A percentile compares a stretch with the other conserved stretches of the same genome.
Evolutionary conservation across 2,797 vertebrate species (phyloP).

Genomic region (Halcyon chelicuti): DNA sequence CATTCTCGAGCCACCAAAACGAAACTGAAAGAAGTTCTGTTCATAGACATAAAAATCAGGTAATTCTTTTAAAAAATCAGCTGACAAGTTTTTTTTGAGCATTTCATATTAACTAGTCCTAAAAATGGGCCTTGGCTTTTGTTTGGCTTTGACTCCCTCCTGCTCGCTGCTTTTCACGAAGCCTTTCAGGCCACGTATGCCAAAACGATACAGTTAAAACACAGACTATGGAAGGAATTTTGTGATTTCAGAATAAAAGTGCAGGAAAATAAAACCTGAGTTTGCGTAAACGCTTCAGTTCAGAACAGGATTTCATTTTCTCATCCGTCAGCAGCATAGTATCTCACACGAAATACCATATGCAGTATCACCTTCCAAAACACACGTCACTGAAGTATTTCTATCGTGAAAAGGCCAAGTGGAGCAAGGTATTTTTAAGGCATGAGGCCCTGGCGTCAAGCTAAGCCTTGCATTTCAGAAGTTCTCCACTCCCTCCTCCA

Average conservation of each 20-base stretch:
- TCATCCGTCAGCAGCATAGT: neutral
- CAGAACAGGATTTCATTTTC: neutral
- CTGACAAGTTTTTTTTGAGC: neutral
- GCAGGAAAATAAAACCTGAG: neutral
- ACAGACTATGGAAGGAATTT: neutral
- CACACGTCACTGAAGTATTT: neutral
- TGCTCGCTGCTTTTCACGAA: neutral
- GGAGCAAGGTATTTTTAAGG: neutral
- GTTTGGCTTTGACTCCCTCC: neutral
- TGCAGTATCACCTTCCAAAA: neutral
- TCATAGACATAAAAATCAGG: neutral
- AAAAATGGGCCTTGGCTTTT: neutral
- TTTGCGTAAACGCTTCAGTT: neutral
- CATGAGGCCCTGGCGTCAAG: neutral
- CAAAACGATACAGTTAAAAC: neutral
- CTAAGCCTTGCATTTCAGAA: neutral
- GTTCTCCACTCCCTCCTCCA: constrained; percentile 15
- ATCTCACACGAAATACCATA: neutral
- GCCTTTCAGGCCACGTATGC: neutral
- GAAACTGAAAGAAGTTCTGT: neutral
- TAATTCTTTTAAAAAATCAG: accelerated
- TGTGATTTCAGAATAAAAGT: neutral
- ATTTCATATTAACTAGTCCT: neutral
- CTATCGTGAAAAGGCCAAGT: neutral
- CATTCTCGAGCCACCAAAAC: neutral